These are phyloP conservation scores for Saccostrea cuccullata DNA, from an alignment of 1,140 invertebrate genomes.

Conservation along the genomic window DNA sequence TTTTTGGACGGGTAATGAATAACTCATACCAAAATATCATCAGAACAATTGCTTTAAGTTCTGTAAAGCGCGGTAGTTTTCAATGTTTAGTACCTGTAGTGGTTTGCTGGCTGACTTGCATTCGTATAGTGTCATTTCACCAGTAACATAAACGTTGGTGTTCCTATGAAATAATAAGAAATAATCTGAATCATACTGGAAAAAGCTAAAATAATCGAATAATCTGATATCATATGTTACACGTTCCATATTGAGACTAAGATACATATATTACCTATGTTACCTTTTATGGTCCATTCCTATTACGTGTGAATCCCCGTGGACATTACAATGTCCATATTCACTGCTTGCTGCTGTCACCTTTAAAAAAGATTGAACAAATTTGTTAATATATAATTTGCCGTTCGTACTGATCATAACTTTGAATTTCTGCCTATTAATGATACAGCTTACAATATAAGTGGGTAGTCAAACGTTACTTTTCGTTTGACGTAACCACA, in stretches of 20 bases:
- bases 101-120: background rate
- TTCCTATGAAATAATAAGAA: background rate
- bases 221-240: background rate
- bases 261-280: no score
- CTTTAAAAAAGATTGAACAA: background rate
- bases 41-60: no score
- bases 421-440: no score
- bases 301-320: constrained; percentile 51
- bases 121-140: constrained; percentile 41
- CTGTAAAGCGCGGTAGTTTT: background rate
- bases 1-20: background rate
- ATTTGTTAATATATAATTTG: no score
- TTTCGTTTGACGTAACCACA: no score
- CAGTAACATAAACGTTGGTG: constrained; percentile 42
- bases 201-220: no score
- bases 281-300: constrained; percentile 46
- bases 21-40: no score
- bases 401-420: no score
- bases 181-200: background rate
- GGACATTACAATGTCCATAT: constrained; percentile 43
- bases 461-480: no score
- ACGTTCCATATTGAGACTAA: no score
- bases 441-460: no score
- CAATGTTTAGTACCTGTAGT: background rate
- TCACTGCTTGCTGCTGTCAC: constrained; percentile 31